Base-by-base conservation (phyloP, 2,797 vertebrate genomes). In the Girardinus metallicus region DNA sequence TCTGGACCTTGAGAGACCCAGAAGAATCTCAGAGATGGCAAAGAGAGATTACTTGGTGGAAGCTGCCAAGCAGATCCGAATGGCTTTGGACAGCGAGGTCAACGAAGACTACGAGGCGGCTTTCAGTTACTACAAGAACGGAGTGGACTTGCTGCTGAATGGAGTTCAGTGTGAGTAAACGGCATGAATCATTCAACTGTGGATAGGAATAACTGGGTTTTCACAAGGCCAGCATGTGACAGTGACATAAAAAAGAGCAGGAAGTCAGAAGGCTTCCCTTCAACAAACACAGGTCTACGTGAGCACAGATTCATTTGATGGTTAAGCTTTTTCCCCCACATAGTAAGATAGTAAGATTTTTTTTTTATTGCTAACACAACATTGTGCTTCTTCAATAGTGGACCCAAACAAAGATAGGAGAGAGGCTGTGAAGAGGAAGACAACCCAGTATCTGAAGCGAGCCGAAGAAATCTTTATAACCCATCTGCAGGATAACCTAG, bases 51-150 rank as follows among this genome's bases (percentile, higher is more conserved):
- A 99, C 93, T 94, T 99, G 93, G 95, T 99, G 91, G 98, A 99
- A 73, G 98, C 98, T 0, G 98, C 98, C 89, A 97, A 98, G 73
- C 98, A 99, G 95, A 98, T 99, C 87, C 97, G 94, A 73, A 96
- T 99, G 96, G 98, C 98, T 0, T 94, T 99, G 94, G 98, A 99
- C 94, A 95, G 97, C 0, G 98, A 99, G 60, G 97, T 98, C 81
- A 98, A 97, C 6, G 98, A 99, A 89, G 98, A 99, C 94, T 99
- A 99, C 0, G 97, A 99, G 88, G 98, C 98, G 0, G 97, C 98
- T 47, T 99, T 99, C 95, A 99, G 97, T 87, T 98, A 99, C 94
- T 99, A 99, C 89, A 98, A 99, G 95, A 99, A 99, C 0, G 97
- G 98, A 0, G 98, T 99, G 86, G 98, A 99, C 31, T 91, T 99